Evolutionary conservation across 1,140 invertebrate genomes (phyloP).

Genomic region (Aphidius ervi): DNA sequence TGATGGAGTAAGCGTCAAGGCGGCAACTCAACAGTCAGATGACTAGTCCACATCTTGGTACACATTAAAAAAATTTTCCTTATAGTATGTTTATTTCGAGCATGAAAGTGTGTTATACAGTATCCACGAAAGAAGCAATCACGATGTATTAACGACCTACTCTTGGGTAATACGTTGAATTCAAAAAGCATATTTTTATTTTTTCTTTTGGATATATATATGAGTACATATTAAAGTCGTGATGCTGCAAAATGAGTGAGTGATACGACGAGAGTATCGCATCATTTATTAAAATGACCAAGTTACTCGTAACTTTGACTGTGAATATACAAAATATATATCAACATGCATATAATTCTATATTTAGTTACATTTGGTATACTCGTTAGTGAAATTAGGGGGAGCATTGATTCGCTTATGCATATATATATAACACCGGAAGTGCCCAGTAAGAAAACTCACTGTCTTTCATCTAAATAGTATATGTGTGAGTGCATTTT

Average conservation of each 20-base stretch:
- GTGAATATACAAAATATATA: not conserved
- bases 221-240: too few species aligned
- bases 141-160: conserved; percentile 20
- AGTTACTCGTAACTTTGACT: conserved; percentile 16
- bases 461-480: too few species aligned
- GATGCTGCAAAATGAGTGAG: conserved; percentile 37
- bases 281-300: conserved; percentile 33
- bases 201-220: too few species aligned
- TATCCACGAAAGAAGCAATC: conserved; percentile 8
- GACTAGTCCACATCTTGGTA: not conserved
- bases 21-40: not conserved
- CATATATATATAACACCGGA: too few species aligned
- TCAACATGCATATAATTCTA: not conserved
- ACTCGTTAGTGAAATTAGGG: conserved; percentile 9
- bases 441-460: too few species aligned
- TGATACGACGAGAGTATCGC: conserved; percentile 37
- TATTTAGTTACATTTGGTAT: conserved; percentile 10
- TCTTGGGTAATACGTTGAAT: conserved; percentile 13
- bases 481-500: too few species aligned
- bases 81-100: conserved; percentile 16
- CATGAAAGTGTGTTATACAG: conserved; percentile 8
- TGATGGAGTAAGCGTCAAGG: not conserved
- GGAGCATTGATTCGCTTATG: too few species aligned
- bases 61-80: not conserved
- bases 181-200: not conserved